Evolutionary conservation across 2,888 invertebrate species (phyloP).

Genomic region (Eupithecia vulgata): DNA sequence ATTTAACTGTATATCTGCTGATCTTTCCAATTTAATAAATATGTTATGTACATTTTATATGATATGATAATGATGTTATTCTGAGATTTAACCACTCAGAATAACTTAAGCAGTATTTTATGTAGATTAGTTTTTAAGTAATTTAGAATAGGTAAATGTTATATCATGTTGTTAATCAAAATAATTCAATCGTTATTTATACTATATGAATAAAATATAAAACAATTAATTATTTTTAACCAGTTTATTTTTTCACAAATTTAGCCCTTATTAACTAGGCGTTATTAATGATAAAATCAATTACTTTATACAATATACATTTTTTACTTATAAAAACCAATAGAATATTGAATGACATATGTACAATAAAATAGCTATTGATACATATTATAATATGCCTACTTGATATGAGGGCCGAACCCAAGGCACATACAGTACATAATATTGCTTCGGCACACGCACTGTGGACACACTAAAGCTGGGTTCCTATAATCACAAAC

Average conservation of each 20-base stretch:
- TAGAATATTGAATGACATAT: slow-evolving; percentile 83
- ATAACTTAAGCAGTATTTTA: neutral
- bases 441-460: slow-evolving; percentile 55
- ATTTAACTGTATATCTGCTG: neutral
- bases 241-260: slow-evolving; percentile 83
- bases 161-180: neutral
- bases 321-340: slow-evolving; percentile 80
- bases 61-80: neutral
- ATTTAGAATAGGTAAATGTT: neutral
- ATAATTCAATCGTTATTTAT: slow-evolving; percentile 18
- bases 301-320: slow-evolving; percentile 85
- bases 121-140: neutral
- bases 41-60: neutral
- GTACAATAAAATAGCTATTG: slow-evolving; percentile 80
- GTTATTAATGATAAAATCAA: slow-evolving; percentile 84
- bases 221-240: slow-evolving; percentile 72
- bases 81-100: neutral
- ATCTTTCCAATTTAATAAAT: neutral
- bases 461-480: neutral
- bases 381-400: slow-evolving; percentile 79
- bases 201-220: slow-evolving; percentile 59
- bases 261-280: slow-evolving; percentile 82
- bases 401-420: slow-evolving; percentile 81
- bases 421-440: slow-evolving; percentile 75
- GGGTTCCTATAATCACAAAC: neutral